Evolutionary conservation across 2,113 vertebrate species (phyloP), one percentile per base, ranked within the genome.

Genomic region (Chamaea fasciata): DNA sequence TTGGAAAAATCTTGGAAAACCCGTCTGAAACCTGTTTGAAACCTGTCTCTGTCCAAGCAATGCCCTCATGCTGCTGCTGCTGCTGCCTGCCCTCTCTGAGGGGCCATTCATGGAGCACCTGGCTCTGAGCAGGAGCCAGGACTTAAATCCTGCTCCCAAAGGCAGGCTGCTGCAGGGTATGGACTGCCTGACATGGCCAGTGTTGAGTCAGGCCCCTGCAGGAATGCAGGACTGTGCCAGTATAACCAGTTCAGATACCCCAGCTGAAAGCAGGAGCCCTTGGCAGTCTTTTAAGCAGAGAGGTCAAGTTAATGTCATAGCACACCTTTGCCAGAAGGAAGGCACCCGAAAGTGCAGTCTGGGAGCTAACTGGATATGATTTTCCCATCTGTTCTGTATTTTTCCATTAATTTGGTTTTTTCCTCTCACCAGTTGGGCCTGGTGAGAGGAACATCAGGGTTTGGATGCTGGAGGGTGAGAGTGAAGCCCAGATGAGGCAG

Each of bases 221-320:
- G 78, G 91, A 95, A 95, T 78, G 89, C 60, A 18, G 37, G n/a
- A 26, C 68, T 23, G 2, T 44, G 57, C 49, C 69, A 70, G 49
- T 20, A 11, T 50, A 53, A 71, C 60, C 80, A 20, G 79, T 77
- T 86, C 41, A 75, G 71, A 78, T 57, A 79, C 57, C 83, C 49
- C 28, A 63, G 42, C 20, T 1, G 6, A 81, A 35, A 55, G 79
- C 82, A 63, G 73, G 63, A 73, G 75, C 28, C 26, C 4, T 31
- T 89, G 85, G 64, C 80, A 47, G 59, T 22, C 50, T 27, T 62
- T 76, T 75, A 70, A 63, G 50, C 49, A 52, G 44, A 87, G 62
- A 89, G 87, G 87, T 95, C 89, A 94, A 81, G 73, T 91, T 83
- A 88, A 94, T 90, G 80, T 89, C 89, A 73, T n/a, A 53, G 65